A percentile compares a stretch with the other conserved stretches of the same genome.
Evolutionary conservation across 2,113 vertebrate genomes (phyloP).

Genomic region (Aptenodytes patagonicus): DNA sequence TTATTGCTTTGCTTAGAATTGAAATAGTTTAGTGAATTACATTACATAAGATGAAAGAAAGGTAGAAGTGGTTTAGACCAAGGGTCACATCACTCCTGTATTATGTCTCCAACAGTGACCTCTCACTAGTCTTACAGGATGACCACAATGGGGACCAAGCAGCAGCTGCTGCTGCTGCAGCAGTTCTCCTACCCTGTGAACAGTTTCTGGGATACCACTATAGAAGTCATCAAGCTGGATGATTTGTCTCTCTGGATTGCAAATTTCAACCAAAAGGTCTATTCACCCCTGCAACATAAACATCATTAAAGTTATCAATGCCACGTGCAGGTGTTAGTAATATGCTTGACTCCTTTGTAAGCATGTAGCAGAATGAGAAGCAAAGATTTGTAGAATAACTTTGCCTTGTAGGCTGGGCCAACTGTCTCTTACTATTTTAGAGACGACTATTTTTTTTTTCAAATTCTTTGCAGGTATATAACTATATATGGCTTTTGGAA

Average conservation of each 20-base stretch:
- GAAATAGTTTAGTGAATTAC: neutral
- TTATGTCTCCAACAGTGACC: neutral
- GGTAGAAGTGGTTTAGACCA: neutral
- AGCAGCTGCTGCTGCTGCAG: neutral
- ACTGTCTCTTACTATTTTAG: neutral
- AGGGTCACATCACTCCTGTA: neutral
- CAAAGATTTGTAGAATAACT: neutral
- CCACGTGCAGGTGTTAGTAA: neutral
- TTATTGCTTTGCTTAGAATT: neutral
- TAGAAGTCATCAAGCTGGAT: neutral
- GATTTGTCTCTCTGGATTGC: neutral
- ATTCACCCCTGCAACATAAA: neutral
- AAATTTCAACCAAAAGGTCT: neutral
- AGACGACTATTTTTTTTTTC: neutral
- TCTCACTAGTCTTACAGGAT: fast-evolving
- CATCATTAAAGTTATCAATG: neutral
- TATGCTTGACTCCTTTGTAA: neutral
- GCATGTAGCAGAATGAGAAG: neutral
- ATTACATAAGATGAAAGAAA: neutral
- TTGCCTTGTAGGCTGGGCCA: neutral
- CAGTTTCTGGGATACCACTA: neutral
- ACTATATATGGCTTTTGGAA: neutral
- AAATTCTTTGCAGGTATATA: neutral
- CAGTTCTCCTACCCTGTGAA: neutral
- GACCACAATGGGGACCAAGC: neutral